Evolutionary conservation across 2,797 vertebrate species (phyloP), one percentile per base, ranked within the genome.

Genomic region (Anniella stebbinsi): DNA sequence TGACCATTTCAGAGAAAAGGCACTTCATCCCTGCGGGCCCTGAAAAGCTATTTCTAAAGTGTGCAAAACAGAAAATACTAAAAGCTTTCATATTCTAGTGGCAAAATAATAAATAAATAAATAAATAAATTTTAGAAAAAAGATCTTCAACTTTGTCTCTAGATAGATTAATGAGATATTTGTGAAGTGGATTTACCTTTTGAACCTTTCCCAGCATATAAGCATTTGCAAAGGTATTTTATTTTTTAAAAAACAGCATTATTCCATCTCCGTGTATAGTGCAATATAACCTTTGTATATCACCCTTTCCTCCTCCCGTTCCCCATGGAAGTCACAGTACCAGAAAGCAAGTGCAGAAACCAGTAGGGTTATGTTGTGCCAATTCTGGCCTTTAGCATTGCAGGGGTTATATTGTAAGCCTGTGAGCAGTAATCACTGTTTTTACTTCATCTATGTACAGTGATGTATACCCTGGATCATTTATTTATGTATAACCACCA

Each of bases 161-260:
- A 67, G 77, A 51, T 82, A 72, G 77, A 72, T 66, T 80, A 82
- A 17, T n/a, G 21, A 60, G 13, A 81, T 80, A 82, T 82, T 82
- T 82, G 84, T 51, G 84, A 86, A 86, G 57, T 41, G 82, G 87
- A 90, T 51, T 75, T 90, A 66, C 69, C 38, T 87, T 82, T 87
- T 90, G 84, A 81, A 86, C 84, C 30, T 77, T 48, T 38, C 5
- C 77, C 23, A 66, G 38, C 51, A 87, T 11, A n/a, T 41, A 86
- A 72, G 76, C 86, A 51, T 51, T 81, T 73, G n/a, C n/a, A 63
- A 82, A 82, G 30, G 21, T 73, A 11, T 63, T 88, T 57, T 57
- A 73, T 48, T 70, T 45, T 57, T 80, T 70, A 60, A 90, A 45
- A 72, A 51, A 28, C 25, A 30, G 33, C 7, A 9, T 0, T 28